phyloP scores from a whole-genome alignment of 2,113 vertebrate genomes.

The Centrocercus urophasianus region DNA sequence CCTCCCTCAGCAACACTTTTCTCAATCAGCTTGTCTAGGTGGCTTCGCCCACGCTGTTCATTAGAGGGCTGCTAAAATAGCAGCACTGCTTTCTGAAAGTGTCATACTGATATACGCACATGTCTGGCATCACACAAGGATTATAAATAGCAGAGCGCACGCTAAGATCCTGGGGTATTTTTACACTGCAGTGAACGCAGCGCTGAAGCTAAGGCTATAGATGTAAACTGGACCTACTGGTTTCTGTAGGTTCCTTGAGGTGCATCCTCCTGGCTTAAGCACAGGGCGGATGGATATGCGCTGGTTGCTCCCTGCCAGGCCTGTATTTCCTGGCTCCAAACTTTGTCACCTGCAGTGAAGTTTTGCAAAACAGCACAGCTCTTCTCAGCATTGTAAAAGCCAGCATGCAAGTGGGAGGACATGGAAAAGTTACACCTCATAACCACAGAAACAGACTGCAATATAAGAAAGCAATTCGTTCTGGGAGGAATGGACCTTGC shows the following conservation, averaged over 20 bases:
- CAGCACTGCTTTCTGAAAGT: slow-evolving; percentile 23
- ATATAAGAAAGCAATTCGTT: neutral
- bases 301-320: neutral
- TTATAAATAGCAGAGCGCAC: slow-evolving; percentile 34
- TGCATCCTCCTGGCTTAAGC: neutral
- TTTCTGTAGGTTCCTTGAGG: neutral
- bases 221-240: neutral
- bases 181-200: neutral
- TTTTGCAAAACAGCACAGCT: neutral
- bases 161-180: slow-evolving; percentile 10
- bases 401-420: neutral
- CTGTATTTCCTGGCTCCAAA: neutral
- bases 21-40: slow-evolving; percentile 15
- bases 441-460: neutral
- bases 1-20: neutral
- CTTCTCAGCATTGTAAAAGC: neutral
- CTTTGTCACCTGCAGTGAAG: neutral
- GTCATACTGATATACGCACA: slow-evolving; percentile 50
- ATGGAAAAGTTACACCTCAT: neutral
- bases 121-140: slow-evolving; percentile 48
- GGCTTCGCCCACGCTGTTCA: slow-evolving; percentile 39
- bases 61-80: slow-evolving; percentile 69
- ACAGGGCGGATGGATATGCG: neutral
- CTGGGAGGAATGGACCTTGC: neutral
- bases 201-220: neutral